phyloP scores from a whole-genome alignment of 2,888 invertebrate species.

The Holacanthella duospinosa region DNA sequence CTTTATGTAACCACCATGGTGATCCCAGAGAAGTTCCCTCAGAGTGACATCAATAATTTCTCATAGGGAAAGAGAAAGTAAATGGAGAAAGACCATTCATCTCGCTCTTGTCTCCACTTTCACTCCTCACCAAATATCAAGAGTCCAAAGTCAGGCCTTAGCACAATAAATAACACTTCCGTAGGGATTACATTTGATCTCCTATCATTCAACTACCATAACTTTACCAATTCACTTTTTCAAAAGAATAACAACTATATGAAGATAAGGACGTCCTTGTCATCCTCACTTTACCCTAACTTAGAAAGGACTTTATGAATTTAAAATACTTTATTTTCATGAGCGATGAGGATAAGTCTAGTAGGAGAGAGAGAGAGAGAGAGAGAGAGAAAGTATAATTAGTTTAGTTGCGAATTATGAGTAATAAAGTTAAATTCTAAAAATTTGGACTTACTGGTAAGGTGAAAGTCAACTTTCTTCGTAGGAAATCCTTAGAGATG shows the following conservation, averaged over 20 bases:
- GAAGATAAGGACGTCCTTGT: too few relatives aligned
- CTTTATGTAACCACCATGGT: neutral
- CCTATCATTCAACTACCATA: neutral
- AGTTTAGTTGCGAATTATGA: too few relatives aligned
- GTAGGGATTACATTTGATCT: constrained; percentile 12
- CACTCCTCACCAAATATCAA: neutral
- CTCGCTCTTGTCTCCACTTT: neutral
- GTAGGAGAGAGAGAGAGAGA: too few relatives aligned
- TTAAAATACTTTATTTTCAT: too few relatives aligned
- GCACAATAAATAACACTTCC: constrained; percentile 8
- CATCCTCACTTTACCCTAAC: too few relatives aligned
- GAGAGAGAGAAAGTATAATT: too few relatives aligned
- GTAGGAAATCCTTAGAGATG: too few relatives aligned
- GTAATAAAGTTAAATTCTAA: too few relatives aligned
- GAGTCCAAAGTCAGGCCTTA: neutral
- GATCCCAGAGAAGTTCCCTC: neutral
- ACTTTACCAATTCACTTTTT: neutral
- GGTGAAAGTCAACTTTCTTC: too few relatives aligned
- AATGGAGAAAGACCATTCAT: neutral
- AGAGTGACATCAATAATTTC: neutral
- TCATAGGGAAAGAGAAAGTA: neutral
- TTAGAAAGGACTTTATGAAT: too few relatives aligned
- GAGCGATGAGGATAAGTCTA: too few relatives aligned
- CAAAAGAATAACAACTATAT: neutral
- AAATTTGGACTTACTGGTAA: too few relatives aligned